These are phyloP conservation scores for Mesorhabditis spiculigera DNA, from an alignment of 2,888 invertebrate species.

Conservation along the genomic window DNA sequence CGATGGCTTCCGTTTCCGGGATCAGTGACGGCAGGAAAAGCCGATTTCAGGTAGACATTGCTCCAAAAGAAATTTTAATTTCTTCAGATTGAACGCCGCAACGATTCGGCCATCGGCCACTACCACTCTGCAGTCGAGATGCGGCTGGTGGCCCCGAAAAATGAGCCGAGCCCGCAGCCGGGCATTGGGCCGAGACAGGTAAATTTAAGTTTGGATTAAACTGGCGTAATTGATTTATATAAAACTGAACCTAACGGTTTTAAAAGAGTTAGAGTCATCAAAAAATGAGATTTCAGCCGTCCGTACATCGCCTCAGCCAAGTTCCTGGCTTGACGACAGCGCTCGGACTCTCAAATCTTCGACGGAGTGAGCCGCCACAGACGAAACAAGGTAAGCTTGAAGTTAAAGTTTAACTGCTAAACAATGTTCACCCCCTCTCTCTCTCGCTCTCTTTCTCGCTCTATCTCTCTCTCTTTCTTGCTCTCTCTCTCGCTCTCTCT, in stretches of 20 bases:
- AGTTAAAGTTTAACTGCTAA: no score
- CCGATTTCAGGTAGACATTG: neutral
- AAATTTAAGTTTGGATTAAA: neutral
- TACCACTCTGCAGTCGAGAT: neutral
- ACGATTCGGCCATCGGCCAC: slow-evolving; percentile 4
- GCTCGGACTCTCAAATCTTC: neutral
- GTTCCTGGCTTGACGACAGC: neutral
- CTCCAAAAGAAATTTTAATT: no score
- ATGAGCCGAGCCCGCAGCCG: neutral
- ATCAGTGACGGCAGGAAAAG: neutral
- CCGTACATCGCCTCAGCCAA: neutral
- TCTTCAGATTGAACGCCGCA: neutral
- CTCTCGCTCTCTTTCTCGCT: no score
- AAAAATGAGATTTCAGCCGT: neutral
- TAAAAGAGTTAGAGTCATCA: no score
- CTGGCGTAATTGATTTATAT: no score
- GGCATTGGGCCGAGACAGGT: neutral
- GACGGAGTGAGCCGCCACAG: neutral
- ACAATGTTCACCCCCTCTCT: no score
- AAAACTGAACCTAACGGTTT: no score
- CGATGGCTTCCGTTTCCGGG: slow-evolving; percentile 3
- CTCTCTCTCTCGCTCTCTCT: no score
- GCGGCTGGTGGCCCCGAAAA: neutral
- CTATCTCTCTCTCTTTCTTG: no score
- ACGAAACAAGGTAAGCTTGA: no score